phyloP scores from a whole-genome alignment of 2,797 vertebrate species.

The Coreius guichenoti region DNA sequence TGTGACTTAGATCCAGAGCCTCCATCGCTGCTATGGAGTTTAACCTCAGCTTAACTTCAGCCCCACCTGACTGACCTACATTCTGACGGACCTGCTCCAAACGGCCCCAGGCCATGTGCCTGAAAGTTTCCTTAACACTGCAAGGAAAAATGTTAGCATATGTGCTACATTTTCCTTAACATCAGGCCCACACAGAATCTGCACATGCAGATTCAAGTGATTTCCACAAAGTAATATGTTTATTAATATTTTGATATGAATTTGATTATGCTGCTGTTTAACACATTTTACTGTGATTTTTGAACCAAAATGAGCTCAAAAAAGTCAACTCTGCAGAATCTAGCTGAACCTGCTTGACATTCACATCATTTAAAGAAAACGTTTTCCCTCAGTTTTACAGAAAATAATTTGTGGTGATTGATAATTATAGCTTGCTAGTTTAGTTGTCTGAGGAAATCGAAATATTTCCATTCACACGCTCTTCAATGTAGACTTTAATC shows the following conservation, averaged over 20 bases:
- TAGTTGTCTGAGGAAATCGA: background rate
- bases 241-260: background rate
- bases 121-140: background rate
- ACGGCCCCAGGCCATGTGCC: conserved; percentile 2
- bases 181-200: conserved; percentile 9
- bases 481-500: conserved; percentile 34
- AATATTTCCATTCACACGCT: conserved; percentile 33
- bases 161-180: background rate
- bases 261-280: conserved; percentile 3
- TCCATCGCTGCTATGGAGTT: background rate
- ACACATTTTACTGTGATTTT: background rate
- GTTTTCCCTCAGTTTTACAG: conserved; percentile 21
- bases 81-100: conserved; percentile 56
- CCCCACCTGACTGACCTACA: conserved; percentile 78
- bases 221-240: background rate
- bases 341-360: background rate
- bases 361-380: background rate
- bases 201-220: background rate
- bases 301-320: background rate
- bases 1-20: conserved; percentile 34
- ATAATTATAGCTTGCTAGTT: background rate
- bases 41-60: conserved; percentile 71
- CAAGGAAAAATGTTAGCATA: background rate
- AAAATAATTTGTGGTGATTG: conserved; percentile 33
- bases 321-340: background rate